Evolutionary conservation across 2,888 invertebrate species (phyloP), one percentile per base, ranked within the genome.

Genomic region (Cheilosia vernalis): DNA sequence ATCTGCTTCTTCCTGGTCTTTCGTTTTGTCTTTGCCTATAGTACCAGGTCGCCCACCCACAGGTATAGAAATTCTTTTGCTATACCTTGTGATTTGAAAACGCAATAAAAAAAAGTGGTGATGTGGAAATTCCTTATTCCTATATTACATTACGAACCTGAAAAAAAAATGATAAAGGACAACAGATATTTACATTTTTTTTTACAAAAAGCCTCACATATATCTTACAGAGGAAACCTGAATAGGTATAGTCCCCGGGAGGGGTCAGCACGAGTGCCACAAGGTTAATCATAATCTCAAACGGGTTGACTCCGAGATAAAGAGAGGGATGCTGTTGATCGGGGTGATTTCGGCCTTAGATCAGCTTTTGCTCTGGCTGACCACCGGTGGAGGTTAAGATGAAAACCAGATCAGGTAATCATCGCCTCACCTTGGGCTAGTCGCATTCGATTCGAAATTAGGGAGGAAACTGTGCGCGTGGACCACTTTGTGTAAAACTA

Each of bases 51-150:
- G n/a, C 47, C 55, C 69, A 55, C 58, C 63, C 63, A 55, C 49
- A 24, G 15, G 27, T 47, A 70, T 61, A 47, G 30, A 76, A 69
- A 85, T 82, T 82, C 82, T 53, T 67, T 69, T 33, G 19, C 64
- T 69, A n/a, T 61, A 55, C 66, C 58, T 60, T 76, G n/a, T 74
- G 19, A 76, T 66, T 70, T 72, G 70, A 66, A 81, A 81, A 61
- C 67, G 61, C 77, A 85, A 85, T 81, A 85, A 85, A 81, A 81
- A 67, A 77, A 81, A 81, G 77, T 81, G 85, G 81, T 81, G 85
- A 85, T 85, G 81, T 85, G 76, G 81, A 85, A 85, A 85, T 85
- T 77, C 85, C 63, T 67, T 77, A 49, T 55, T 67, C 76, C 33
- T 64, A 72, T 79, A 79, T 72, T 79, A 79, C 53, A 72, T 53